Conservation (phyloP, 1,140 invertebrate genomes). For the Ostrea denselamellosa region DNA sequence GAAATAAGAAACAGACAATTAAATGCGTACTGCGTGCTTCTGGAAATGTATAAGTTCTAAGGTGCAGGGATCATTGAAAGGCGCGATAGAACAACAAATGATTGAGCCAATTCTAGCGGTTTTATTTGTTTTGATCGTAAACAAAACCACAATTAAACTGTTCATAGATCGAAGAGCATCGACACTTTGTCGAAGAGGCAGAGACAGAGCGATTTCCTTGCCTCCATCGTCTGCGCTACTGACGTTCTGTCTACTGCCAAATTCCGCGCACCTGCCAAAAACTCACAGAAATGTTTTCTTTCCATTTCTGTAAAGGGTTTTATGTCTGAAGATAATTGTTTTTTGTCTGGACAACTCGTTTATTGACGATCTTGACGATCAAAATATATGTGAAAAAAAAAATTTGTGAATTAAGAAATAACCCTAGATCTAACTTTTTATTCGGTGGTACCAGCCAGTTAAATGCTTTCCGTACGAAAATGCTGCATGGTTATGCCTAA, state of each 20-base stretch:
- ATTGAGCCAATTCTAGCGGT: slow-evolving; percentile 22
- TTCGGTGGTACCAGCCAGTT: too few species aligned
- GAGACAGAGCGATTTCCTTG: slow-evolving; percentile 13
- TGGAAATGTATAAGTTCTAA: neutral
- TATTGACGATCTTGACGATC: neutral
- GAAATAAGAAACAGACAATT: slow-evolving; percentile 33
- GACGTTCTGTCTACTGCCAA: neutral
- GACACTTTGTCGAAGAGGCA: slow-evolving; percentile 12
- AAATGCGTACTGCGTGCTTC: slow-evolving; percentile 10
- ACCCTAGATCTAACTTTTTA: too few species aligned
- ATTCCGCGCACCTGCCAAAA: slow-evolving; percentile 25
- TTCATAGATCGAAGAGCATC: slow-evolving; percentile 16
- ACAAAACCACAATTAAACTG: slow-evolving; percentile 25
- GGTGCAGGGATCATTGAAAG: slow-evolving; percentile 17
- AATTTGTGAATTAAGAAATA: too few species aligned
- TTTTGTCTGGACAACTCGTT: slow-evolving; percentile 7
- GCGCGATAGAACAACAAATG: slow-evolving; percentile 25
- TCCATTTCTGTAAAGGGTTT: slow-evolving; percentile 20
- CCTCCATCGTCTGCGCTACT: slow-evolving; percentile 5
- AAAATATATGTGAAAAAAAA: neutral
- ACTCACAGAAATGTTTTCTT: slow-evolving; percentile 14
- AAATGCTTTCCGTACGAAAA: too few species aligned
- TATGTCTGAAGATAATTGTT: neutral
- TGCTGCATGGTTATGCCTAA: too few species aligned
- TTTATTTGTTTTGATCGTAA: slow-evolving; percentile 37